Percentiles rank a stretch among this genome's conserved stretches.
These are phyloP conservation scores for Crambe crambe DNA, from an alignment of 37 sponge, comb jelly and placozoan species.

Conservation along the genomic window DNA sequence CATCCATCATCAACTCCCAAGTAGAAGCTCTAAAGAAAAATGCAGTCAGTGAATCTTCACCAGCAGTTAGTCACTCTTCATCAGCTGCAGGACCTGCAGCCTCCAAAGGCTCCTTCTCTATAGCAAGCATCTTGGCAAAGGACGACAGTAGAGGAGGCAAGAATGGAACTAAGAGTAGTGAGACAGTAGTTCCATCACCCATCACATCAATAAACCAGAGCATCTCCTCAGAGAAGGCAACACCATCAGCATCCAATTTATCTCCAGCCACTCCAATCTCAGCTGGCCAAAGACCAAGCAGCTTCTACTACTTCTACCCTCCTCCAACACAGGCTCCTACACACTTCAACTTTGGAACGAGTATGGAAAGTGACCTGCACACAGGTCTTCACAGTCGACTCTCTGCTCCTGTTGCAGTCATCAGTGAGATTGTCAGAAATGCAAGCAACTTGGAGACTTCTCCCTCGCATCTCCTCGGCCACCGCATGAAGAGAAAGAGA, in stretches of 20 bases:
- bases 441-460: slow-evolving; percentile 2
- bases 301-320: slow-evolving; percentile 36
- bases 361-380: slow-evolving; percentile 20
- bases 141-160: neutral
- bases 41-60: neutral
- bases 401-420: slow-evolving; percentile 48
- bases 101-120: slow-evolving; percentile 52
- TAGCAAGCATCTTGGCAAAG: slow-evolving; percentile 53
- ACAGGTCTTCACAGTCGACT: slow-evolving; percentile 2
- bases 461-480: slow-evolving; percentile 22
- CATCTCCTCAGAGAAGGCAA: neutral
- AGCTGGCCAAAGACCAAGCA: slow-evolving; percentile 9
- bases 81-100: neutral
- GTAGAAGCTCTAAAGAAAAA: neutral
- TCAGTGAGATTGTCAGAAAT: slow-evolving; percentile 51
- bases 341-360: slow-evolving; percentile 4
- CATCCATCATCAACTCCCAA: neutral
- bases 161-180: neutral
- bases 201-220: neutral
- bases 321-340: slow-evolving; percentile 7
- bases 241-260: neutral
- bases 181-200: neutral
- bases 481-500: slow-evolving; percentile 62
- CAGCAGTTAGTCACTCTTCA: neutral
- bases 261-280: slow-evolving; percentile 47